Conservation (phyloP, 2,113 vertebrate species). For the Mionectes macconnelli region DNA sequence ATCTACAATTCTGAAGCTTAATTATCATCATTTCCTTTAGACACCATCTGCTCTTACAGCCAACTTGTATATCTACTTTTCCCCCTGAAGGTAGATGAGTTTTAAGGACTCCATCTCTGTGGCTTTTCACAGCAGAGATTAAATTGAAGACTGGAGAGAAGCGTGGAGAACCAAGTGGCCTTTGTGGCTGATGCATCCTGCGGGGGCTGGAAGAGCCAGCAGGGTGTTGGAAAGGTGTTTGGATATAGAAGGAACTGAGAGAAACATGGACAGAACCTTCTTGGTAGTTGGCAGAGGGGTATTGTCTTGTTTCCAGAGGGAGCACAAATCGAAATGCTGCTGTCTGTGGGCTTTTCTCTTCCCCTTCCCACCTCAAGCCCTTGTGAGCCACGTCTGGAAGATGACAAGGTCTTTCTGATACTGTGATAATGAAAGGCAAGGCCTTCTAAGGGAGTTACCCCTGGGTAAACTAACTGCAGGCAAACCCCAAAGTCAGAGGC, state of each 20-base stretch:
- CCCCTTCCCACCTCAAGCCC: background rate
- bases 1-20: conserved; percentile 39
- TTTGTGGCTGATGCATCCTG: background rate
- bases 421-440: background rate
- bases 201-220: background rate
- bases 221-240: background rate
- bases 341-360: background rate
- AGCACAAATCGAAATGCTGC: background rate
- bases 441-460: background rate
- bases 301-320: background rate
- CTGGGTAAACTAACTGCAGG: background rate
- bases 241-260: background rate
- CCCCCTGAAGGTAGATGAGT: background rate
- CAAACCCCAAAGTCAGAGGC: background rate
- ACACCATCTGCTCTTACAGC: conserved; percentile 56
- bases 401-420: background rate
- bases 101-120: background rate
- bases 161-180: background rate
- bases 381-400: background rate
- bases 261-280: background rate
- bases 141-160: background rate
- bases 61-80: background rate
- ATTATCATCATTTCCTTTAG: conserved; percentile 58
- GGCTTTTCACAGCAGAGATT: background rate
- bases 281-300: background rate